Evolutionary conservation across 2,797 vertebrate species (phyloP), one percentile per base, ranked within the genome.

Genomic region (Poeciliopsis infans): DNA sequence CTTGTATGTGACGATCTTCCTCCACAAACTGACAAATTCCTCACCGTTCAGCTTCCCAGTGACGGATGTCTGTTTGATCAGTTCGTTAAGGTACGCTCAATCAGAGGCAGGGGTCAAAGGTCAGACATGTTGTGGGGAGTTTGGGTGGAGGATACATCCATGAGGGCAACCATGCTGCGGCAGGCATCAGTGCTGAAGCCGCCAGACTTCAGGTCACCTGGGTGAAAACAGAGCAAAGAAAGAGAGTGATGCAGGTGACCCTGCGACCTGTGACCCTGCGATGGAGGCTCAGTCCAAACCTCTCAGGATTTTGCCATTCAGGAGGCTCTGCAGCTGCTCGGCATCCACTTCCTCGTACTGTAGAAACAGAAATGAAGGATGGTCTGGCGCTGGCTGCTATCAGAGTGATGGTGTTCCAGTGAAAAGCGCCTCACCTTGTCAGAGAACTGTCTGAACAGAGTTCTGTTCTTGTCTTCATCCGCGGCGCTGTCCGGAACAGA

Each of bases 141-240:
- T 59, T 1, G 77, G 23, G 20, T 68, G 13, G 0, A 97, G 96
- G 97, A 98, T 98, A 98, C 97, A 77, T 97, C 97, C 96, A 97
- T 97, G 88, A 98, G 92, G 66, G 97, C 96, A 72, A 98, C 94
- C 84, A 98, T 95, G 90, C 96, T 95, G 90, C 94, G 95, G 86
- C 97, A 97, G 57, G 96, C 95, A 72, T 98, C 97, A 1, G 96
- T 92, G 89, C 92, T 96, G 93, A 98, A 98, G 7, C 83, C 94
- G 72, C 92, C 91, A 61, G 77, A 82, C 73, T 87, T 91, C 64
- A 92, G 33, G 59, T 91, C 76, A 28, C 88, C 93, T 95, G 18
- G 2, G 45, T 6, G 10, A 7, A 25, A 33, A 28, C 59, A 64
- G 86, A 53, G 0, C 74, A 15, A 18, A 1, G 4, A 16, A 18